Percentiles rank a stretch among this genome's conserved stretches.
Conservation (phyloP, 2,888 invertebrate species). For the Aphrophora alni region DNA sequence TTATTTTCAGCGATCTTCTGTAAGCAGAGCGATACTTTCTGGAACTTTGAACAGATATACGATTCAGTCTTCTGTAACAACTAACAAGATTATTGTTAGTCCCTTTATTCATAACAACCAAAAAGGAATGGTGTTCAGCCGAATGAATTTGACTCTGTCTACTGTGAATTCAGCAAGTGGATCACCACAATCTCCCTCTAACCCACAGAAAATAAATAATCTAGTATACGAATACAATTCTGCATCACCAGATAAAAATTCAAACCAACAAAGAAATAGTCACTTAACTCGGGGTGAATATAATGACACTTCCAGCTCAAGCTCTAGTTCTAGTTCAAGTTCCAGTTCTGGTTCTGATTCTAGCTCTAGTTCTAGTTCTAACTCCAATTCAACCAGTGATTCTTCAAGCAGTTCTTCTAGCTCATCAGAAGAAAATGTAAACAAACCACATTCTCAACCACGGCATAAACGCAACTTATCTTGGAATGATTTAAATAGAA, state of each 20-base stretch:
- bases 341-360: constrained; percentile 39
- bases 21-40: constrained; percentile 64
- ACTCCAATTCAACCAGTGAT: constrained; percentile 35
- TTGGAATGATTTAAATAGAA: constrained; percentile 43
- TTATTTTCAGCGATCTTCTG: constrained; percentile 62
- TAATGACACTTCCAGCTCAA: constrained; percentile 44
- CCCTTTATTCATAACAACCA: constrained; percentile 62
- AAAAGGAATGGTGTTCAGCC: constrained; percentile 68
- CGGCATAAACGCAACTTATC: background rate
- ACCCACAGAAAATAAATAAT: constrained; percentile 60
- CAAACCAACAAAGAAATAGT: background rate
- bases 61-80: constrained; percentile 69
- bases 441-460: background rate
- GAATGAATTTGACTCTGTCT: constrained; percentile 62
- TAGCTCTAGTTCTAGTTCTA: constrained; percentile 42
- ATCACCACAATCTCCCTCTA: constrained; percentile 59
- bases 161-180: constrained; percentile 55
- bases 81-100: constrained; percentile 57
- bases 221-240: constrained; percentile 64
- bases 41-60: constrained; percentile 64
- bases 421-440: background rate
- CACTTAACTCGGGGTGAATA: background rate
- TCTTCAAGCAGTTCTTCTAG: constrained; percentile 39
- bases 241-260: constrained; percentile 49
- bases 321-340: constrained; percentile 44